Evolutionary conservation across 2,797 vertebrate species (phyloP).

Genomic region (Propithecus perrieri): DNA sequence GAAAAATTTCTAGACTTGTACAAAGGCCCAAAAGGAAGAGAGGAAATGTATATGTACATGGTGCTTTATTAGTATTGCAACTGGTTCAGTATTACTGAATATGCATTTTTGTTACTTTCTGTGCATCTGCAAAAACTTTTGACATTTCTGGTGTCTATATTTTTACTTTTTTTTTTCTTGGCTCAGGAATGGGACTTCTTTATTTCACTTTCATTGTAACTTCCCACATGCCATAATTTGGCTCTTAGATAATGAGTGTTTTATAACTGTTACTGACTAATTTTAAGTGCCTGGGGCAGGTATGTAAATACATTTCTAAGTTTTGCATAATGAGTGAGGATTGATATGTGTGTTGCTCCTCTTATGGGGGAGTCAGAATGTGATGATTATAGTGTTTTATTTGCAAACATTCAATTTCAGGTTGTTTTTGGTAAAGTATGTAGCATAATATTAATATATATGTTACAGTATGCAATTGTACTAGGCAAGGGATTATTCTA

Average conservation of each 20-base stretch:
- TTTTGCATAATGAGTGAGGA: slow-evolving; percentile 5
- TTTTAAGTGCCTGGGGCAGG: neutral
- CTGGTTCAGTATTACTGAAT: neutral
- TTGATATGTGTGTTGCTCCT: neutral
- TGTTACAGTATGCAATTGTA: neutral
- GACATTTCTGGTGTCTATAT: neutral
- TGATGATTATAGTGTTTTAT: slow-evolving; percentile 21
- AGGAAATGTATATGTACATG: neutral
- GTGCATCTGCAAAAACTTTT: neutral
- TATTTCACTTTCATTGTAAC: neutral
- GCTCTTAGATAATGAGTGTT: neutral
- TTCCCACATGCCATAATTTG: neutral
- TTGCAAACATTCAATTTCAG: slow-evolving; percentile 28
- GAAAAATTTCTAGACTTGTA: neutral
- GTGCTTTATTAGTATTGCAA: neutral
- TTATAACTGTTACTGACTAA: slow-evolving; percentile 21
- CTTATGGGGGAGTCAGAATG: neutral
- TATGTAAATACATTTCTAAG: slow-evolving; percentile 25
- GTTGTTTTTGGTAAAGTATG: neutral
- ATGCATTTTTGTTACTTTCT: neutral
- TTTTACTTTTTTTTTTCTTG: neutral
- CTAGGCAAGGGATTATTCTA: neutral
- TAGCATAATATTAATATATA: neutral
- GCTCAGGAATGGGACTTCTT: neutral
- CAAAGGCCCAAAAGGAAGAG: neutral